These are phyloP conservation scores for Procambarus virginalis DNA, from an alignment of 1,140 invertebrate species.

Conservation along the genomic window DNA sequence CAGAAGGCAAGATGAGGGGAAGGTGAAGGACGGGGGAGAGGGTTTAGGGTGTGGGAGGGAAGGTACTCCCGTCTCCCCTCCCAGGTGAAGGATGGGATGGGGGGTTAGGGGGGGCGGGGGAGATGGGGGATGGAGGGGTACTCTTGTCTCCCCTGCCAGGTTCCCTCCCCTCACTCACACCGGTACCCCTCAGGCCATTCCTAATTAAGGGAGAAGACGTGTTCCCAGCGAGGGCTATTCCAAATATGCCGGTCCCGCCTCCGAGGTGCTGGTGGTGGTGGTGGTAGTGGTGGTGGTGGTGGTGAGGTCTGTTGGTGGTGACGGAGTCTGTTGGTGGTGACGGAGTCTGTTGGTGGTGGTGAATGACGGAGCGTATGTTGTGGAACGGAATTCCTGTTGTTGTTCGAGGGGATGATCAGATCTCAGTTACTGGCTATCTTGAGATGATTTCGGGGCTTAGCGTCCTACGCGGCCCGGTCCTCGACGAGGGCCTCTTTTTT, in stretches of 20 bases:
- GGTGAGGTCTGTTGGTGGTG: slow-evolving; percentile 39
- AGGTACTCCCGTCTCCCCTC: slow-evolving; percentile 26
- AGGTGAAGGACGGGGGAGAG: not conserved
- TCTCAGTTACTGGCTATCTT: too few relatives aligned
- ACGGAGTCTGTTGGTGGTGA: slow-evolving; percentile 12
- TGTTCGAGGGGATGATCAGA: not conserved
- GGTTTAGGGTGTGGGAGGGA: not conserved
- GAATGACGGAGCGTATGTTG: not conserved
- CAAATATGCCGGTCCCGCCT: slow-evolving; percentile 57
- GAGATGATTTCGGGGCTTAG: too few relatives aligned
- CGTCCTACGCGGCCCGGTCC: too few relatives aligned
- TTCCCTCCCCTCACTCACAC: slow-evolving; percentile 64
- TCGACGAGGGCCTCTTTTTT: too few relatives aligned
- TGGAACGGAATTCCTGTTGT: not conserved
- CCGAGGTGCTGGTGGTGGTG: not conserved
- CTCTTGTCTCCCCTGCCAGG: slow-evolving; percentile 17
- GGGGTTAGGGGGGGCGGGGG: slow-evolving; percentile 4
- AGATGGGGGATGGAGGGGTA: slow-evolving; percentile 9
- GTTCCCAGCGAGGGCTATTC: slow-evolving; percentile 64
- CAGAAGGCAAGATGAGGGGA: not conserved
- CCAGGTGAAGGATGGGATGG: not conserved
- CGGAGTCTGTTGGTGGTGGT: slow-evolving; percentile 5
- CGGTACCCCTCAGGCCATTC: slow-evolving; percentile 62
- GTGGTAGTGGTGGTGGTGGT: not conserved
- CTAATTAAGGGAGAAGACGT: slow-evolving; percentile 67